Evolutionary conservation across 2,113 vertebrate species (phyloP), one percentile per base, ranked within the genome.

Genomic region (Otis tarda): DNA sequence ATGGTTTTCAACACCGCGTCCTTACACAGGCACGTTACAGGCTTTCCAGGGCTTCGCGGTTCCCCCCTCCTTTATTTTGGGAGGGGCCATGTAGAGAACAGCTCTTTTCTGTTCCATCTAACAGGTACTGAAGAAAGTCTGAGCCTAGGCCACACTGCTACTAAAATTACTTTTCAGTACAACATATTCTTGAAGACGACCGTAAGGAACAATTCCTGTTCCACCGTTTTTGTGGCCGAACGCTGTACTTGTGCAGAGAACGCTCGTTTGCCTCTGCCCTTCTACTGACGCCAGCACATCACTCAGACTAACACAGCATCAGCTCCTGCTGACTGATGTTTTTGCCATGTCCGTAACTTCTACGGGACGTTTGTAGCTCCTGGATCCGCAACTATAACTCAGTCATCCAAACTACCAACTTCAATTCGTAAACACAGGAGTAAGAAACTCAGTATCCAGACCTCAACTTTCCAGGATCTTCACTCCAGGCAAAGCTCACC

Each of bases 241-340:
- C 6, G 63, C 28, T 61, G 70, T 6, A 2, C 35, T 8, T 15
- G 4, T 0, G 0, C 37, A 45, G 60, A 50, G 31, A 11, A 12
- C 0, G 1, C 60, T 28, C 9, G 0, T 7, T 9, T 33, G 27
- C 7, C 53, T 11, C 57, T 45, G 80, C 53, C 41, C 50, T 61
- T n/a, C 65, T 6, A 18, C 23, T 6, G 50, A 24, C 28, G 60
- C 50, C 96, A 70, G 64, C 65, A 23, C 22, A 4, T 11, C 50
- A 22, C 5, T 35, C 35, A 16, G 49, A 15, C 14, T 3, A 12
- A 13, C 45, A 14, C 45, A 31, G 61, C 47, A 10, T 4, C 73
- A 71, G 10, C 81, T 73, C 86, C 20, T 9, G 39, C 0, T 6
- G 30, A 31, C 52, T 12, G 5, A 31, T 9, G 21, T 2, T 4